Evolutionary conservation across 2,888 invertebrate species (phyloP).

Genomic region (Pheosia tremula): DNA sequence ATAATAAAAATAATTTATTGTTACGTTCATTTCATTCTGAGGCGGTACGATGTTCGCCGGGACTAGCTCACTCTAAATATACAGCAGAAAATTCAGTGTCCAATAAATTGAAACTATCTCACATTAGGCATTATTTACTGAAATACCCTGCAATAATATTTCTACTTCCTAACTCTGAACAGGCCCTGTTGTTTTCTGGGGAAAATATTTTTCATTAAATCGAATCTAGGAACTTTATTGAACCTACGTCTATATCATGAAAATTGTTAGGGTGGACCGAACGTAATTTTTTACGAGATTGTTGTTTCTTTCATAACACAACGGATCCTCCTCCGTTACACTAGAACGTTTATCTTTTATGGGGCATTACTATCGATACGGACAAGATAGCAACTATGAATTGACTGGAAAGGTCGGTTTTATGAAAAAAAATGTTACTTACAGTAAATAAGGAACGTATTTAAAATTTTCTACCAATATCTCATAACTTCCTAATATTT

Average conservation of each 20-base stretch:
- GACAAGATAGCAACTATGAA: not conserved
- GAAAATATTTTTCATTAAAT: not conserved
- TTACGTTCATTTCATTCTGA: too few species aligned
- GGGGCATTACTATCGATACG: not conserved
- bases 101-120: too few species aligned
- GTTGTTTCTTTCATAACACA: not conserved
- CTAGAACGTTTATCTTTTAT: conserved; percentile 3
- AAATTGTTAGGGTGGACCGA: not conserved
- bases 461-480: too few species aligned
- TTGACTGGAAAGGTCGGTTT: not conserved
- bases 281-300: conserved; percentile 1
- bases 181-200: not conserved
- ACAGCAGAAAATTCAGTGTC: too few species aligned
- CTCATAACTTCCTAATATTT: too few species aligned
- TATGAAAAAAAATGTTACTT: not conserved
- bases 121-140: not conserved
- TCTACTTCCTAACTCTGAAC: not conserved
- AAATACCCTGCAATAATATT: not conserved
- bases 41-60: too few species aligned
- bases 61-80: too few species aligned
- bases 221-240: not conserved
- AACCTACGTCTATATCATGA: not conserved
- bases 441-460: not conserved
- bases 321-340: not conserved
- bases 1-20: too few species aligned